Base-by-base conservation (phyloP, 2,888 invertebrate genomes). In the Epinotia brunnichana region DNA sequence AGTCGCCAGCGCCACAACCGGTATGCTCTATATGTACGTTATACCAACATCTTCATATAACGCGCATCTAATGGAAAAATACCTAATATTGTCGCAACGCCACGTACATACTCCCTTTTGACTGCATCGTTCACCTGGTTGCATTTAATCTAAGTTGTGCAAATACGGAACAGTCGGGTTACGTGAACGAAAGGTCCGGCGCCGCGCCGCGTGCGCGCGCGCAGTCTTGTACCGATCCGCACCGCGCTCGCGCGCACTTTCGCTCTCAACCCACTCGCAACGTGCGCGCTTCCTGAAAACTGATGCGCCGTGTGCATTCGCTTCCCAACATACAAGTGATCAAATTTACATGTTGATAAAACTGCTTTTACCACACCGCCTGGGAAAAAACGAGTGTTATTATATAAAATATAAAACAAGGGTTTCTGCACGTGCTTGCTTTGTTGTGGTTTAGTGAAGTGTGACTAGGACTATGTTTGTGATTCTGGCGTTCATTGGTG, bases 401-500 rank as follows among this genome's bases (percentile, higher is more conserved):
- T 35, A 21, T 15, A 24, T 24, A 19, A 17, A 17, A 53, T 53
- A 62, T 21, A 53, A 53, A 21, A 54, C 39, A 64, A 39, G 9
- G 66, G 54, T 56, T 62, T 57, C 15, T 29, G 57, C 67, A 48
- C 66, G 66, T 44, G 71, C 71, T 74, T 72, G 69, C 59, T 76
- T 62, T 35, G 29, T 59, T 54, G 74, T 73, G n/a, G 48, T 15
- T 24, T 68, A 77, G 82, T 83, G 79, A 68, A 81, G 81, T 83
- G 82, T 62, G 56, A 48, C 74, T 71, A 76, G 77, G 80, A 90
- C 85, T 86, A 92, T 93, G 92, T 87, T 93, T 79, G 92, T 92
- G 86, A 91, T 93, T 76, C 81, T 92, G 70, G 93, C 92, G 19
- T 93, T 91, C 75, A 90, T 91, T 74, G 92, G 92, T 41, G 92